phyloP scores from a whole-genome alignment of 2,113 vertebrate genomes.

The Dicentrarchus labrax region DNA sequence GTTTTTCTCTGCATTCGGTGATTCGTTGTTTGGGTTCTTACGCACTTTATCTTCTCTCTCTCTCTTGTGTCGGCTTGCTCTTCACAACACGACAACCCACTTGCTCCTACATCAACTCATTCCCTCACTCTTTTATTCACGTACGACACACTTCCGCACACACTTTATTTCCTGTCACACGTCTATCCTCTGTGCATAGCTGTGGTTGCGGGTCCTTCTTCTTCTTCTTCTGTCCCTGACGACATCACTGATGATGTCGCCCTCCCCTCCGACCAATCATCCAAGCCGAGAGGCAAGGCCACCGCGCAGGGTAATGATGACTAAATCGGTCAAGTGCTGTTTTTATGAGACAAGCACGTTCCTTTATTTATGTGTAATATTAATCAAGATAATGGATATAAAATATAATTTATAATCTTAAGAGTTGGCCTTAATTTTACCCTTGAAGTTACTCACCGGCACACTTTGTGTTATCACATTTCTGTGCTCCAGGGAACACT shows the following conservation, averaged over 20 bases:
- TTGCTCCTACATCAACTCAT: not conserved
- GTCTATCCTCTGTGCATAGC: slow-evolving; percentile 79
- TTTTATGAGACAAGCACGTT: not conserved
- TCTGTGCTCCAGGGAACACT: slow-evolving; percentile 77
- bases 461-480: not conserved
- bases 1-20: slow-evolving; percentile 57
- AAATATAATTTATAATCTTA: not conserved
- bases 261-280: slow-evolving; percentile 78
- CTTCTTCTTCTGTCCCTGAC: slow-evolving; percentile 81
- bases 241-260: slow-evolving; percentile 81
- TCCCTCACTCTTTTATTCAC: slow-evolving; percentile 7
- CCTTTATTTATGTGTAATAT: not conserved
- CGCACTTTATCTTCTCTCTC: slow-evolving; percentile 9
- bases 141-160: slow-evolving; percentile 9
- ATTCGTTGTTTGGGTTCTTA: slow-evolving; percentile 58
- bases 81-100: not conserved
- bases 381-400: not conserved
- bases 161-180: slow-evolving; percentile 48
- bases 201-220: slow-evolving; percentile 84
- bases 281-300: slow-evolving; percentile 74
- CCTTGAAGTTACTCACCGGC: not conserved
- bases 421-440: not conserved
- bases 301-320: slow-evolving; percentile 67
- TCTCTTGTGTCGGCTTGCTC: slow-evolving; percentile 32
- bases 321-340: not conserved